phyloP scores from a whole-genome alignment of 2,113 vertebrate species.

The Periophthalmodon schlosseri region DNA sequence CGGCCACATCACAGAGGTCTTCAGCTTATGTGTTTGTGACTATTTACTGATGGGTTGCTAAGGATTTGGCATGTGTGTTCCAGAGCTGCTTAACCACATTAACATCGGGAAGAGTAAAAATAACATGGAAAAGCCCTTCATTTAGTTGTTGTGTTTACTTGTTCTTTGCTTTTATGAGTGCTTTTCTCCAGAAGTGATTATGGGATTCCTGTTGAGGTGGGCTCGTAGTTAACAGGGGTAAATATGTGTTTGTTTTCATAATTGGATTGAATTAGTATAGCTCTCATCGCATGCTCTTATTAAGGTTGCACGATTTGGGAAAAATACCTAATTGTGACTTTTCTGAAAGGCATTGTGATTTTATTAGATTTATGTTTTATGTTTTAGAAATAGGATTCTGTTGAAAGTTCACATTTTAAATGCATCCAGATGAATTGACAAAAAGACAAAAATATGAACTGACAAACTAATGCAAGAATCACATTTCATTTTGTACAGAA shows the following conservation, averaged over 20 bases:
- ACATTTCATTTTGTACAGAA: too few relatives aligned
- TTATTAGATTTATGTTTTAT: too few relatives aligned
- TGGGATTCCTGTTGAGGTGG: constrained; percentile 46
- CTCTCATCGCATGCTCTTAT: too few relatives aligned
- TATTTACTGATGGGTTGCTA: constrained; percentile 65
- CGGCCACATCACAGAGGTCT: constrained; percentile 54
- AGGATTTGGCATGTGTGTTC: constrained; percentile 43
- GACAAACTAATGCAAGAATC: too few relatives aligned
- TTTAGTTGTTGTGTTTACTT: constrained; percentile 56
- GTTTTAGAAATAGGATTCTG: too few relatives aligned
- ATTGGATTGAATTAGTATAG: not conserved
- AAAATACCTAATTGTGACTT: too few relatives aligned
- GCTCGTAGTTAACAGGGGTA: not conserved
- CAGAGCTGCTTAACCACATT: constrained; percentile 42
- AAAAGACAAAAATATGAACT: too few relatives aligned
- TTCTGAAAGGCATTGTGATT: too few relatives aligned
- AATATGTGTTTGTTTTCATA: not conserved
- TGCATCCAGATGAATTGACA: too few relatives aligned
- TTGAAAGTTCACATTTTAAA: too few relatives aligned
- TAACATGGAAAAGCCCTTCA: constrained; percentile 54
- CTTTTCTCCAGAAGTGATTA: constrained; percentile 65
- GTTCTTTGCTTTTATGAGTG: constrained; percentile 46
- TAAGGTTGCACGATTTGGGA: too few relatives aligned
- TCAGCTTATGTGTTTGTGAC: constrained; percentile 44
- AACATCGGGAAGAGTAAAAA: constrained; percentile 65